Percentiles rank a stretch among this genome's conserved stretches.
Conservation (phyloP, 2,113 vertebrate species). For the Nesoenas mayeri region DNA sequence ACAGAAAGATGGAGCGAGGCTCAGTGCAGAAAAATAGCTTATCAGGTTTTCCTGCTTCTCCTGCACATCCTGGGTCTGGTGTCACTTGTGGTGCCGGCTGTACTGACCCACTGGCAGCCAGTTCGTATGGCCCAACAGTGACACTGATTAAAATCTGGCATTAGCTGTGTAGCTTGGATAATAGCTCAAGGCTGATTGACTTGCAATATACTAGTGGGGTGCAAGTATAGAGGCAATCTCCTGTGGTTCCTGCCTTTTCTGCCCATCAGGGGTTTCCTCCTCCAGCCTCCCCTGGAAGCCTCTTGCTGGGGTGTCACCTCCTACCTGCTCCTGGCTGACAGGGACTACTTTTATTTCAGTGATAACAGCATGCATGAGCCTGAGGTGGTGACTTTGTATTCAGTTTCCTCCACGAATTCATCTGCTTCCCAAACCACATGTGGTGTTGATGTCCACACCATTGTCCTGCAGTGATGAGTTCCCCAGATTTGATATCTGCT, state of each 20-base stretch:
- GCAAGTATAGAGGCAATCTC: neutral
- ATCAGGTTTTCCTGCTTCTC: neutral
- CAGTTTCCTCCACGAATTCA: neutral
- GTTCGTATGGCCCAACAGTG: neutral
- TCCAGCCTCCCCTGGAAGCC: neutral
- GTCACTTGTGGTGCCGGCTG: neutral
- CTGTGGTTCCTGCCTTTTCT: neutral
- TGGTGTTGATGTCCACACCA: neutral
- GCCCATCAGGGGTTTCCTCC: fast-evolving
- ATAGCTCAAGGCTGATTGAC: neutral
- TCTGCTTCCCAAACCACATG: neutral
- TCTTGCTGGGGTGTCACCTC: neutral
- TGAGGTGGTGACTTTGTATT: neutral
- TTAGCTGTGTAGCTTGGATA: neutral
- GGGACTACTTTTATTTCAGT: neutral
- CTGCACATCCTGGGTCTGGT: neutral
- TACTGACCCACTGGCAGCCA: neutral
- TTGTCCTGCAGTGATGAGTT: neutral
- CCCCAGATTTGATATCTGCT: neutral
- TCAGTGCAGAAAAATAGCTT: fast-evolving
- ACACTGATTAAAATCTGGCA: neutral
- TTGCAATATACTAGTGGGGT: neutral
- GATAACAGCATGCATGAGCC: neutral
- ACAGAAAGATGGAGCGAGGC: neutral
- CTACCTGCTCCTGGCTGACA: neutral